Evolutionary conservation across 2,113 vertebrate species (phyloP).

Genomic region (Malaclemys terrapin): DNA sequence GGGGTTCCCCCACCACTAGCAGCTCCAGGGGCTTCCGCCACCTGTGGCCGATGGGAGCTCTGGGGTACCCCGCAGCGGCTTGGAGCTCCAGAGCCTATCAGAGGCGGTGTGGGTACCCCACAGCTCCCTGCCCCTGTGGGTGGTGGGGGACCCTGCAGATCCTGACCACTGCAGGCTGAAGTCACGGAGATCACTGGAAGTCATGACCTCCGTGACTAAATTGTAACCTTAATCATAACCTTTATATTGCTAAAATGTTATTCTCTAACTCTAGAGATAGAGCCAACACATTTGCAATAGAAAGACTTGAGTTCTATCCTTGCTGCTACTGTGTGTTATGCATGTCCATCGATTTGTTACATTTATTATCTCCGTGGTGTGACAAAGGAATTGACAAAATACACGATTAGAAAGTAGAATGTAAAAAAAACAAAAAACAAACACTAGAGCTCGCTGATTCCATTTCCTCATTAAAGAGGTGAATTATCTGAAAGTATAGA

Average conservation of each 20-base stretch:
- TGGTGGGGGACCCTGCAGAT: too few relatives aligned
- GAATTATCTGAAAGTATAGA: constrained; percentile 58
- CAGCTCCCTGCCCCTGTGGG: too few relatives aligned
- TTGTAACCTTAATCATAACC: not conserved
- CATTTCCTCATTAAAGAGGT: constrained; percentile 62
- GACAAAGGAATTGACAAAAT: constrained; percentile 37
- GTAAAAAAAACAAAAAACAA: constrained; percentile 24
- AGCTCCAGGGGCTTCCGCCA: too few relatives aligned
- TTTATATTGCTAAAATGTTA: not conserved
- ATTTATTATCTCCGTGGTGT: not conserved
- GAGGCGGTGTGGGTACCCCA: too few relatives aligned
- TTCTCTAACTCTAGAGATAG: not conserved
- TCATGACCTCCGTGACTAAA: too few relatives aligned
- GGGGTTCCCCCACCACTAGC: too few relatives aligned
- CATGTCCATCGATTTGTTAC: not conserved
- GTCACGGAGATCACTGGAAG: too few relatives aligned
- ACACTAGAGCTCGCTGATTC: not conserved
- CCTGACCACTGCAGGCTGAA: too few relatives aligned
- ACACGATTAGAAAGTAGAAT: constrained; percentile 35
- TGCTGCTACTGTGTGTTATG: not conserved
- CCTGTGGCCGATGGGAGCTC: too few relatives aligned
- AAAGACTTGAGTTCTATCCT: not conserved
- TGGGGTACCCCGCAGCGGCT: too few relatives aligned
- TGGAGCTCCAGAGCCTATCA: too few relatives aligned
- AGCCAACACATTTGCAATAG: not conserved